Base-by-base conservation (phyloP, 2,888 invertebrate genomes). In the Ormyrus pomaceus region DNA sequence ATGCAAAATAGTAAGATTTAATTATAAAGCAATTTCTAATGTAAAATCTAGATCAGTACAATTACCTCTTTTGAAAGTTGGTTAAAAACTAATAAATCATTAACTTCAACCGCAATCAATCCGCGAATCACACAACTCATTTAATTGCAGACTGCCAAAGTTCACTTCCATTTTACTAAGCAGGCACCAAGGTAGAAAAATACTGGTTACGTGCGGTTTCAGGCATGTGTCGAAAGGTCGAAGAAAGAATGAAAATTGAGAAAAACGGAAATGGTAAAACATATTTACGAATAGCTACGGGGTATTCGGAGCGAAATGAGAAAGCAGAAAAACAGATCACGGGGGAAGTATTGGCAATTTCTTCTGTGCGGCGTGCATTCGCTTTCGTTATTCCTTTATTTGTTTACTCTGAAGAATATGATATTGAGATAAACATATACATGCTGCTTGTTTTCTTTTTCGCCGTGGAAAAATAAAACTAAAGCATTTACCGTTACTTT, bases 301-400 rank as follows among this genome's bases (percentile, higher is more conserved):
- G 56, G 53, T 11, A 56, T 56, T 64, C 7, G 61, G 50, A 19
- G 64, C 51, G 68, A 79, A 79, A 79, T 79, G 69, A 79, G 70
- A 74, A 74, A 79, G 70, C 53, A 73, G 79, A 70, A 79, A 79
- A 79, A 70, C 74, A 79, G 74, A 69, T 70, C 74, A 48, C 11
- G 70, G 13, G 46, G 61, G 58, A 69, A 19, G 72, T 69, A 79
- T 79, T 79, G 79, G 74, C 64, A 74, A 69, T 74, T 74, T 79
- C 79, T 72, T 72, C 61, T 51, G 13, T 65, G 53, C 66, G 46
- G 61, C 46, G 56, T 50, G 66, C 55, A 70, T 64, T 56, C 48
- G 58, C 62, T 77, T 55, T 59, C 66, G 61, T 72, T 72, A 53
- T 71, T 45, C 59, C 50, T 66, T 66, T 78, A 66, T 78, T 78